A percentile compares a stretch with the other conserved stretches of the same genome.
Evolutionary conservation across 2,113 vertebrate genomes (phyloP).

Genomic region (Sylvietta virens): DNA sequence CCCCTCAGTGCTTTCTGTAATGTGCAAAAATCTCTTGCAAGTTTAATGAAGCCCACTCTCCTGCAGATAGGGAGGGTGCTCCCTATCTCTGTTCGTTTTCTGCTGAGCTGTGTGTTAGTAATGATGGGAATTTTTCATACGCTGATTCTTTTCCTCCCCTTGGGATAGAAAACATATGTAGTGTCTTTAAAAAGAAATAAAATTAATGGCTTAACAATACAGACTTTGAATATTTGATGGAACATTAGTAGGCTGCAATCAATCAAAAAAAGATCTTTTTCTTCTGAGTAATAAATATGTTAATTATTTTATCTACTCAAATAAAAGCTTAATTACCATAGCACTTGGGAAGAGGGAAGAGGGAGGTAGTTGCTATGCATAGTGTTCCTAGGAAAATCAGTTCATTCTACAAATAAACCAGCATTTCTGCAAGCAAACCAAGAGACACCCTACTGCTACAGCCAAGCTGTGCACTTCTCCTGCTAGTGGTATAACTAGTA

Average conservation of each 20-base stretch:
- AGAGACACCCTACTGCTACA: not conserved
- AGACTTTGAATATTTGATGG: not conserved
- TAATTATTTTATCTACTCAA: conserved; percentile 16
- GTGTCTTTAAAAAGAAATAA: conserved; percentile 4
- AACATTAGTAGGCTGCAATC: conserved; percentile 7
- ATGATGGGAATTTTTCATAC: not conserved
- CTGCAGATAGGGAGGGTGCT: not conserved
- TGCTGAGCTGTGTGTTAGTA: conserved; percentile 4
- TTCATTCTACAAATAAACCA: not conserved
- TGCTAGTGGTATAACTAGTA: accelerated
- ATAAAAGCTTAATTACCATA: conserved; percentile 25
- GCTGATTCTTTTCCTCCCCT: not conserved
- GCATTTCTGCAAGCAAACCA: not conserved
- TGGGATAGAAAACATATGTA: conserved; percentile 4
- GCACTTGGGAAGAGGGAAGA: not conserved
- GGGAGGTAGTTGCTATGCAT: not conserved
- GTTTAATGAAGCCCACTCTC: not conserved
- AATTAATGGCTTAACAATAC: not conserved
- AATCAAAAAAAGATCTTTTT: not conserved
- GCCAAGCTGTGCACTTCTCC: not conserved
- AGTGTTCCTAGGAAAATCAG: not conserved
- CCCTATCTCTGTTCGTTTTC: not conserved
- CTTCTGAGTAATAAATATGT: not conserved
- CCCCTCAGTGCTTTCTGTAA: not conserved
- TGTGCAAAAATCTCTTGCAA: not conserved